phyloP scores from a whole-genome alignment of 2,113 vertebrate genomes.

The Chiloscyllium plagiosum region DNA sequence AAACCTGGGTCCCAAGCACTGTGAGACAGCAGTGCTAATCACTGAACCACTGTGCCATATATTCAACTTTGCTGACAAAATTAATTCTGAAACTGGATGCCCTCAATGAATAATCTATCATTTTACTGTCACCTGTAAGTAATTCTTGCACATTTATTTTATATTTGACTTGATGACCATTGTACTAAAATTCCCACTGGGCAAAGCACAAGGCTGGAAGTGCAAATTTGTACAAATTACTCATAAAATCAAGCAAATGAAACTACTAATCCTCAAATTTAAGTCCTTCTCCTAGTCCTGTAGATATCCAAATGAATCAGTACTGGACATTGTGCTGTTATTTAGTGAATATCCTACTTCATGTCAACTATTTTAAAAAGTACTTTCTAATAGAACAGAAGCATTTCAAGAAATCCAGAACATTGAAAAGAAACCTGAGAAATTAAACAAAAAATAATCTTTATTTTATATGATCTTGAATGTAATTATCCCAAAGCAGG shows the following conservation, averaged over 20 bases:
- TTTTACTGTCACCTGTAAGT: neutral
- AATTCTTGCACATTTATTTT: neutral
- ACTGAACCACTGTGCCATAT: too few relatives aligned
- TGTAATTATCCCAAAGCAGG: neutral
- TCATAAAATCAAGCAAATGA: neutral
- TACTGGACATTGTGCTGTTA: neutral
- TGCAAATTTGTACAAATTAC: neutral
- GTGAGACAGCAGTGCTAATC: too few relatives aligned
- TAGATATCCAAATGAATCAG: neutral
- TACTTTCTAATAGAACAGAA: neutral
- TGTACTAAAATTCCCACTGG: neutral
- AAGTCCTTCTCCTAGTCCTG: neutral
- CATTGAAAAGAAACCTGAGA: neutral
- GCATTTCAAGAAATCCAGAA: neutral
- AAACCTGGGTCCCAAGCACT: too few relatives aligned
- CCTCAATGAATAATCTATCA: neutral
- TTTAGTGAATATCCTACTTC: neutral
- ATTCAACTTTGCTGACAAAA: neutral
- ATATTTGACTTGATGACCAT: neutral
- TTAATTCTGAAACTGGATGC: neutral
- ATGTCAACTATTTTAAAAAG: neutral
- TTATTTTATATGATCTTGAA: conserved; percentile 4
- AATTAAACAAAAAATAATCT: neutral
- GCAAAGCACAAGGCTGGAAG: neutral
- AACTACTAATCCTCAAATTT: neutral